A percentile compares a stretch with the other conserved stretches of the same genome.
Conservation (phyloP, 1,140 invertebrate genomes). For the Aphaenogaster floridana region DNA sequence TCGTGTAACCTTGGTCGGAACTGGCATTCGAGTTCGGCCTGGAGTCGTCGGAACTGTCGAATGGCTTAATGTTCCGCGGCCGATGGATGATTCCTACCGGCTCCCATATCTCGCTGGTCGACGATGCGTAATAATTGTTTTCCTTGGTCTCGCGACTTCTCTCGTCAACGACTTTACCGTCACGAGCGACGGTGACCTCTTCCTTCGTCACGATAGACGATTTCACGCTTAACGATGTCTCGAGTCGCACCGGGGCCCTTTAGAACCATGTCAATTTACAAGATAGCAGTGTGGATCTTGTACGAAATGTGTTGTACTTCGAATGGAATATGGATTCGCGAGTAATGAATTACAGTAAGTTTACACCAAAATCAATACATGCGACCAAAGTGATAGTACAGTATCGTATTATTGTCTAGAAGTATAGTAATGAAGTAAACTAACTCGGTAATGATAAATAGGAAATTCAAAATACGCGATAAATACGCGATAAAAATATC, state of each 20-base stretch:
- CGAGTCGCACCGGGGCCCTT: slow-evolving; percentile 90
- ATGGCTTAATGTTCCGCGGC: slow-evolving; percentile 83
- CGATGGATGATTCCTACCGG: slow-evolving; percentile 88
- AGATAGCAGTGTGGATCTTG: slow-evolving; percentile 72
- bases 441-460: not conserved
- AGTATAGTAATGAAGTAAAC: not conserved
- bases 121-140: slow-evolving; percentile 90
- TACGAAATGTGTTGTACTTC: not conserved
- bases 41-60: slow-evolving; percentile 85
- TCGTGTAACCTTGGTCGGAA: slow-evolving; percentile 85
- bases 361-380: not conserved
- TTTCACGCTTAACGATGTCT: slow-evolving; percentile 91
- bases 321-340: not conserved
- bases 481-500: not conserved
- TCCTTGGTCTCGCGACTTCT: slow-evolving; percentile 91
- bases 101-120: slow-evolving; percentile 91
- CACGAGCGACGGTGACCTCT: slow-evolving; percentile 90
- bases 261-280: slow-evolving; percentile 68
- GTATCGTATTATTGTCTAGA: not conserved
- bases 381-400: not conserved
- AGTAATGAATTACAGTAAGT: not conserved
- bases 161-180: slow-evolving; percentile 91
- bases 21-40: slow-evolving; percentile 85
- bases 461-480: not conserved
- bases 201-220: slow-evolving; percentile 92